Evolutionary conservation across 2,113 vertebrate species (phyloP).

Genomic region (Ptilorrhoa leucosticta): DNA sequence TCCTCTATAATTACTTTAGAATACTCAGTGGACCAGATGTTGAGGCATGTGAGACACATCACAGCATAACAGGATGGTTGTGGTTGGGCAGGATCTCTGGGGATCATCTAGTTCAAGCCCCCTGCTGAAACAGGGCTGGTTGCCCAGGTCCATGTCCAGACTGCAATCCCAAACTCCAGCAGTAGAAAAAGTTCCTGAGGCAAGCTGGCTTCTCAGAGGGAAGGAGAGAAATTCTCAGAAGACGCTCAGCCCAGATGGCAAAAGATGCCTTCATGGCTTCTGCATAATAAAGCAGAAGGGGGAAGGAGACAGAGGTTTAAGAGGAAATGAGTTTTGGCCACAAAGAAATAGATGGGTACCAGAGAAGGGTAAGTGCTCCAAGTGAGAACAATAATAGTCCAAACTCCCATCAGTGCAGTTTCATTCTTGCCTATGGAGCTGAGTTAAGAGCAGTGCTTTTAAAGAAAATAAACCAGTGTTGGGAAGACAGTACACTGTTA

Average conservation of each 20-base stretch:
- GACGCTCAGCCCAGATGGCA: background rate
- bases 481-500: background rate
- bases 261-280: background rate
- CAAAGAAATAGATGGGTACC: background rate
- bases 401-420: background rate
- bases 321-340: background rate
- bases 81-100: background rate
- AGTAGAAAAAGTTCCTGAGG: background rate
- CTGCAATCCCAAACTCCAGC: background rate
- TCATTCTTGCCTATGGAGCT: background rate
- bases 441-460: background rate
- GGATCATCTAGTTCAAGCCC: background rate
- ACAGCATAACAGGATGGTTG: background rate
- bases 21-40: background rate
- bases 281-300: background rate
- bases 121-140: background rate
- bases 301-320: background rate
- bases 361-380: background rate
- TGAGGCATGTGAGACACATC: background rate
- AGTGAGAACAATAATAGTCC: background rate
- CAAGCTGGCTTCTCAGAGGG: background rate
- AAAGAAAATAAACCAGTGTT: background rate
- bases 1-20: background rate
- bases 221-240: background rate
- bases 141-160: background rate